A percentile compares a stretch with the other conserved stretches of the same genome.
These are phyloP conservation scores for Cyprinodon variegatus DNA, from an alignment of 2,113 vertebrate species.

Conservation along the genomic window DNA sequence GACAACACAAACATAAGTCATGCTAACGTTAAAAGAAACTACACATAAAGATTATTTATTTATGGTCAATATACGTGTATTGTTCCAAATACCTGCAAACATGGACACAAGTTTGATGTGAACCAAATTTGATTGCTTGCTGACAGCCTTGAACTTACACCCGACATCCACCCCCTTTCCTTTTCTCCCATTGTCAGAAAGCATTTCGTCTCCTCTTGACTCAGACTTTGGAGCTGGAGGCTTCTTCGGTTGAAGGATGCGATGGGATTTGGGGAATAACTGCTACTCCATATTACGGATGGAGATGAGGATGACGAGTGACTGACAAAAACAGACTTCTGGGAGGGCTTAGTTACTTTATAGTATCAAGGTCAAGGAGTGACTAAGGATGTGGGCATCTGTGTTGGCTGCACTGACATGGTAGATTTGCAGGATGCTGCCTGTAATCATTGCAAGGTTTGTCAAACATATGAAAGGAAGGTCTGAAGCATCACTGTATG, in stretches of 20 bases:
- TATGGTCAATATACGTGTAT: not conserved
- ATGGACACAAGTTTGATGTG: conserved; percentile 28
- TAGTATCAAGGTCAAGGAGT: conserved; percentile 61
- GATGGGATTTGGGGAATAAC: conserved; percentile 71
- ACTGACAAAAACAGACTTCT: conserved; percentile 68
- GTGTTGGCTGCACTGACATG: not conserved
- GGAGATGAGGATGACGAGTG: conserved; percentile 64
- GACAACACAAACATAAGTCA: conserved; percentile 7
- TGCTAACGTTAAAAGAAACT: not conserved
- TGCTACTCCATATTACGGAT: conserved; percentile 72
- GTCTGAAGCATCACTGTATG: not conserved
- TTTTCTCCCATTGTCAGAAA: conserved; percentile 66
- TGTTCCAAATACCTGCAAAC: not conserved
- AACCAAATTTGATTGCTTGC: conserved; percentile 39
- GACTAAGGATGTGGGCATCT: conserved; percentile 2
- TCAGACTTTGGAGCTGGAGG: conserved; percentile 51
- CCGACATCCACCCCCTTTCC: not conserved
- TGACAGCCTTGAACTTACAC: conserved; percentile 61
- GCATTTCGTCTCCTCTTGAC: conserved; percentile 55
- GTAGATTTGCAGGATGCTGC: not conserved
- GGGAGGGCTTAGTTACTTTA: conserved; percentile 54
- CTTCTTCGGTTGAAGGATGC: conserved; percentile 56
- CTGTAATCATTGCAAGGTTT: not conserved
- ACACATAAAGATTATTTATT: not conserved
- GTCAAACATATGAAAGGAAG: not conserved